Conservation (phyloP, 2,113 vertebrate species). For the Rattus rattus region DNA sequence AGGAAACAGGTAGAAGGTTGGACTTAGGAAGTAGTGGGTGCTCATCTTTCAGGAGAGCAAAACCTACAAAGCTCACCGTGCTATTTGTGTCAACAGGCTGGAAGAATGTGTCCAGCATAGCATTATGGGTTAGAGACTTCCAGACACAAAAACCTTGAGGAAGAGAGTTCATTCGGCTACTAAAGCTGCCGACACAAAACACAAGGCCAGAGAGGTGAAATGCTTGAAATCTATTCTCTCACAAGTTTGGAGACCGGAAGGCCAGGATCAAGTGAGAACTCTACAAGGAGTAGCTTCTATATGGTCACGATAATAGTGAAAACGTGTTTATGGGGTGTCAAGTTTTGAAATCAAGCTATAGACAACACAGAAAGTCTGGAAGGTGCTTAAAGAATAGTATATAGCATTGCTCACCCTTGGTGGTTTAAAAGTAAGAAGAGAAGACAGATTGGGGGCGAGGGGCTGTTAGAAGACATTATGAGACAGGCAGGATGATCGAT, state of each 20-base stretch:
- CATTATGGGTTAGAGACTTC: background rate
- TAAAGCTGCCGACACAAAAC: background rate
- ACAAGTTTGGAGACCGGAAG: background rate
- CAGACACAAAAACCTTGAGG: background rate
- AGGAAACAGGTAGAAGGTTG: background rate
- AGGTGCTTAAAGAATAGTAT: background rate
- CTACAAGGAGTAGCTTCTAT: background rate
- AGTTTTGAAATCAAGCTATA: slow-evolving; percentile 5
- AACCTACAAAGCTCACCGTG: background rate
- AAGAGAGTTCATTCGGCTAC: background rate
- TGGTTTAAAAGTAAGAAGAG: slow-evolving; percentile 3
- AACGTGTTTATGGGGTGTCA: background rate
- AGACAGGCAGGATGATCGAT: background rate
- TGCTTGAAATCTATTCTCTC: background rate
- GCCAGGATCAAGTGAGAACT: background rate
- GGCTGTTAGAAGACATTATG: background rate
- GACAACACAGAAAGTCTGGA: background rate
- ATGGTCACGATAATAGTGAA: background rate
- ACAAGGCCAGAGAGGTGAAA: background rate
- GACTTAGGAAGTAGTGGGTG: background rate
- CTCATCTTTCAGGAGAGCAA: background rate
- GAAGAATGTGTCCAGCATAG: fast-evolving
- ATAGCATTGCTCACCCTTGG: background rate
- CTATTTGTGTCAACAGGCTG: fast-evolving
- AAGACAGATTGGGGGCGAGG: background rate